Conservation (phyloP, 1,140 invertebrate species). For the Macrobrachium rosenbergii region DNA sequence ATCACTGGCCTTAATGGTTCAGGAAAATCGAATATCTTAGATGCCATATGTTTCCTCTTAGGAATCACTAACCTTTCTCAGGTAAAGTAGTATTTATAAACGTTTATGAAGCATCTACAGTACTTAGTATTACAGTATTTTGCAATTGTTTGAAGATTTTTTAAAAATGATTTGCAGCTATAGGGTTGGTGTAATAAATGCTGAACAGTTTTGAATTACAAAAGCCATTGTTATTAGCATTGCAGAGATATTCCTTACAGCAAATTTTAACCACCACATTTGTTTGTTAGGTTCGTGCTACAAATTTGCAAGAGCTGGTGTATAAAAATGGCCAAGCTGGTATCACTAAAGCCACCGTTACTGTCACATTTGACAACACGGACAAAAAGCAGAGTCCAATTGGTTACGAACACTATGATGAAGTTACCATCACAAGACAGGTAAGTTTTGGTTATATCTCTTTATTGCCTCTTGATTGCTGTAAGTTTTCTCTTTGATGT, state of each 20-base stretch:
- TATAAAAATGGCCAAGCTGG: constrained; percentile 98
- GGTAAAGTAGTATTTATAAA: constrained; percentile 74
- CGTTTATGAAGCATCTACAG: background rate
- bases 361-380: constrained; percentile 94
- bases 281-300: constrained; percentile 84
- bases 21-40: constrained; percentile 98
- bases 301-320: constrained; percentile 92
- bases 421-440: constrained; percentile 95
- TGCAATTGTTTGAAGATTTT: background rate
- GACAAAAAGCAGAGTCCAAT: constrained; percentile 88
- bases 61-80: constrained; percentile 95
- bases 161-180: too few relatives aligned
- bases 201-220: too few relatives aligned
- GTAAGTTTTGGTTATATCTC: constrained; percentile 70
- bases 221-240: too few relatives aligned
- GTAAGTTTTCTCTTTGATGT: constrained; percentile 3
- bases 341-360: constrained; percentile 95
- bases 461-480: background rate
- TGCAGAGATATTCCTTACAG: background rate
- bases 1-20: constrained; percentile 99
- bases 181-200: too few relatives aligned
- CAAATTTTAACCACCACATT: constrained; percentile 55
- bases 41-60: constrained; percentile 97
- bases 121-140: too few relatives aligned
- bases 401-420: constrained; percentile 92